Evolutionary conservation across 2,888 invertebrate genomes (phyloP).

Genomic region (Gandaritis pyraliata): DNA sequence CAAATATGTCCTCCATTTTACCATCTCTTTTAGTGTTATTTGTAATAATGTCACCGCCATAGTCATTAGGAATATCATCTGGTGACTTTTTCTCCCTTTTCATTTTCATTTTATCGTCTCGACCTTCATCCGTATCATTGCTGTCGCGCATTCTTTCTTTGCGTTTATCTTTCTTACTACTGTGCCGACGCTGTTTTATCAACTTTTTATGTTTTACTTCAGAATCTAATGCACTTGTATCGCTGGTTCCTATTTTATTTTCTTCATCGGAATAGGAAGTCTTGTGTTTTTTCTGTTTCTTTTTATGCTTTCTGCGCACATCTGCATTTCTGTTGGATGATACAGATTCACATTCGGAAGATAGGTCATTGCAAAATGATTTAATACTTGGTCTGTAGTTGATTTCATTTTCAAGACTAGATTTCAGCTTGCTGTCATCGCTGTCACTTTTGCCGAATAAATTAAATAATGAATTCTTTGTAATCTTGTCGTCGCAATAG

Average conservation of each 20-base stretch:
- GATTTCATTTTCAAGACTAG: conserved; percentile 64
- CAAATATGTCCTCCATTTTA: conserved; percentile 95
- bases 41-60: conserved; percentile 54
- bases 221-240: conserved; percentile 52
- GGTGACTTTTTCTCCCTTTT: conserved; percentile 83
- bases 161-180: conserved; percentile 85
- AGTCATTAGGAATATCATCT: conserved; percentile 56
- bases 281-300: conserved; percentile 92
- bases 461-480: conserved; percentile 71
- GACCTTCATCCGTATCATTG: conserved; percentile 72
- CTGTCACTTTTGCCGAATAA: conserved; percentile 79
- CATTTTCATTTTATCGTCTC: conserved; percentile 83
- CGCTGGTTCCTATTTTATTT: conserved; percentile 68
- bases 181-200: conserved; percentile 81
- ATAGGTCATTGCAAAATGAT: conserved; percentile 69
- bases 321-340: conserved; percentile 77
- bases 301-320: conserved; percentile 91
- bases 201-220: conserved; percentile 72
- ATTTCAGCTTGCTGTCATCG: conserved; percentile 74
- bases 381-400: conserved; percentile 67
- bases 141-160: conserved; percentile 84
- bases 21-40: conserved; percentile 86
- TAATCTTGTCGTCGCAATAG: conserved; percentile 59
- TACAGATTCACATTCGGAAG: conserved; percentile 78
- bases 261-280: conserved; percentile 86